A percentile compares a stretch with the other conserved stretches of the same genome.
Evolutionary conservation across 2,113 vertebrate species (phyloP).

Genomic region (Oreochromis aureus): DNA sequence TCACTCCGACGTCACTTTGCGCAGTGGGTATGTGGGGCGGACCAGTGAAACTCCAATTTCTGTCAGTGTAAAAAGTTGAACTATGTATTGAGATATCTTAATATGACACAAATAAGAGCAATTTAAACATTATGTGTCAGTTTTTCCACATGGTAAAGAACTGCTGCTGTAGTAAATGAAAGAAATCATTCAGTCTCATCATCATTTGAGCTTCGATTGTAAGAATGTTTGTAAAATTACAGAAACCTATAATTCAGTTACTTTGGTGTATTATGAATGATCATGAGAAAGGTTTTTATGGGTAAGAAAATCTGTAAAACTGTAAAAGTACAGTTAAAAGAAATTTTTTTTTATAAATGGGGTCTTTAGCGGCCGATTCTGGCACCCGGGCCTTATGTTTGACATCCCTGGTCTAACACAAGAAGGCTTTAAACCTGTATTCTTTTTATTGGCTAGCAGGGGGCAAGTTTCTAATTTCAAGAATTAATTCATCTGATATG

Average conservation of each 20-base stretch:
- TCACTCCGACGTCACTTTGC: not conserved
- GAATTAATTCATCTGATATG: not conserved
- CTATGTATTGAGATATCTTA: not conserved
- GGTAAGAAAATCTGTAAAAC: not conserved
- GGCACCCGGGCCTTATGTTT: not conserved
- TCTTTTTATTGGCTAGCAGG: not conserved
- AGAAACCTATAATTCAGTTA: not conserved
- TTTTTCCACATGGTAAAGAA: not conserved
- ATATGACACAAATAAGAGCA: not conserved
- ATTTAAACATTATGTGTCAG: not conserved
- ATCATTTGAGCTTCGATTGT: not conserved
- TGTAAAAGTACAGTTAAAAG: not conserved
- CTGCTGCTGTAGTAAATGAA: not conserved
- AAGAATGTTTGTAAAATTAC: not conserved
- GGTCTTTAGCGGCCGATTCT: not conserved
- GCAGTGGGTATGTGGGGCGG: not conserved
- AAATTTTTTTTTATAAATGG: not conserved
- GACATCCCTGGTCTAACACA: not conserved
- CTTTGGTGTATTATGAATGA: not conserved
- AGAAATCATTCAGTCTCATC: not conserved
- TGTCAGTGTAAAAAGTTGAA: not conserved
- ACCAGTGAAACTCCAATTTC: not conserved
- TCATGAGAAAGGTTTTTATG: not conserved
- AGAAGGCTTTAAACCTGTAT: not conserved
- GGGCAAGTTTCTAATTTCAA: not conserved